Evolutionary conservation across 2,888 invertebrate genomes (phyloP), one percentile per base, ranked within the genome.

Genomic region (Sinopyrophorus schimmeli): DNA sequence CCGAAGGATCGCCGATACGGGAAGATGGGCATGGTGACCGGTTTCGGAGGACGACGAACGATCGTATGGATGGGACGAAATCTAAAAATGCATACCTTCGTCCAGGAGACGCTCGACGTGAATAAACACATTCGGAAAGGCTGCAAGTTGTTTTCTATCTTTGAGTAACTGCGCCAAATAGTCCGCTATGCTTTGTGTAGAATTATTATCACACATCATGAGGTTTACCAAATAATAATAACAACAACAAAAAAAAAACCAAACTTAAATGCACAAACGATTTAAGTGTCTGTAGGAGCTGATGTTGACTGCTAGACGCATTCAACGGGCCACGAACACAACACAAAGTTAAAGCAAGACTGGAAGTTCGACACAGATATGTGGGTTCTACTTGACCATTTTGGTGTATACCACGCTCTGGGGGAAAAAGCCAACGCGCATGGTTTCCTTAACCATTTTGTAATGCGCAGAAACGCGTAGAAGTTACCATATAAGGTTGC

Each of bases 111-210:
- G 87, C 80, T 99, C 98, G 76, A 97, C 88, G 82, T 99, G 98
- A 80, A 94, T 88, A 83, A 99, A 99, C 77, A 98, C 93, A 84
- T 96, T 97, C 67, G 98, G 98, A 81, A 99, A 96, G 74, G 97
- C 97, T 73, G 95, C 94, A 76, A 99, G 85, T 83, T 98, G 97
- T 83, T 98, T 98, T 83, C 97, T 93, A 86, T 99, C 99, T 86
- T 99, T 99, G 76, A 99, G 86, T 81, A 99, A 86, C 82, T 99
- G 98, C 76, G 98, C 96, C 83, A 99, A 85, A 83, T 99, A 99
- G 82, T 99, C 98, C 79, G 98, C 95, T 82, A 93, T 92, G 81
- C 92, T 93, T 78, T 93, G 92, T 79, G 92, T 92, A 76, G 88
- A 89, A 27, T 72, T 70, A 55, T 60, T 65, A 60, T 74, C 73